Evolutionary conservation across 2,113 vertebrate genomes (phyloP), one percentile per base, ranked within the genome.

Genomic region (Perca fluviatilis): DNA sequence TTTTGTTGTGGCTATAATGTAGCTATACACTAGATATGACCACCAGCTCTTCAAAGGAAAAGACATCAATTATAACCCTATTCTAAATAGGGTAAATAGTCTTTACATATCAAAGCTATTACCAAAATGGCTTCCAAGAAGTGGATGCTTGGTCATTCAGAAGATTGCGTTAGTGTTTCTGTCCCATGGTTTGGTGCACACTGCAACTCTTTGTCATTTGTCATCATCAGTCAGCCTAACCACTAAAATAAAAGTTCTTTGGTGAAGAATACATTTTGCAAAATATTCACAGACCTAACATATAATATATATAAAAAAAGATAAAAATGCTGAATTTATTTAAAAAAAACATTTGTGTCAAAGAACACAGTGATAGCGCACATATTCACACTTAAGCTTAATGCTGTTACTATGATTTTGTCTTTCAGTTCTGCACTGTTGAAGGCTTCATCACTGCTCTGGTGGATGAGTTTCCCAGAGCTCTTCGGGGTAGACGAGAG

Each of bases 401-500:
- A 80, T 64, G 54, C 43, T 66, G 36, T 83, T 79, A 76, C 54
- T 79, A 15, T 83, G 68, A 65, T 80, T 84, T 67, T 79, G 72
- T 87, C 73, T 79, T 72, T 75, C 89, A 99, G 98, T 99, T 99
- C 94, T 99, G 98, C 93, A 99, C 98, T 0, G 97, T 99, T 80
- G 98, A 99, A 94, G 98, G 98, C 23, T 99, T 99, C 94, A 98
- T 99, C 90, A 99, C 98, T 0, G 98, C 98, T 51, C 93, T 99
- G 85, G 97, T 99, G 88, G 98, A 99, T 14, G 98, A 99, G 91
- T 99, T 98, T 86, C 98, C 98, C 18, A 94, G 88, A 76, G 75
- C 91, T 54, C 95, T 99, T 78, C 96, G 98, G 72, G 96, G 94
- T 27, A 95, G 97, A 86, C 95, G 98, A 68, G 98, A 99, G 91